Percentiles rank a stretch among this genome's conserved stretches.
phyloP scores from a whole-genome alignment of 2,888 invertebrate genomes.

The Seladonia tumulorum region DNA sequence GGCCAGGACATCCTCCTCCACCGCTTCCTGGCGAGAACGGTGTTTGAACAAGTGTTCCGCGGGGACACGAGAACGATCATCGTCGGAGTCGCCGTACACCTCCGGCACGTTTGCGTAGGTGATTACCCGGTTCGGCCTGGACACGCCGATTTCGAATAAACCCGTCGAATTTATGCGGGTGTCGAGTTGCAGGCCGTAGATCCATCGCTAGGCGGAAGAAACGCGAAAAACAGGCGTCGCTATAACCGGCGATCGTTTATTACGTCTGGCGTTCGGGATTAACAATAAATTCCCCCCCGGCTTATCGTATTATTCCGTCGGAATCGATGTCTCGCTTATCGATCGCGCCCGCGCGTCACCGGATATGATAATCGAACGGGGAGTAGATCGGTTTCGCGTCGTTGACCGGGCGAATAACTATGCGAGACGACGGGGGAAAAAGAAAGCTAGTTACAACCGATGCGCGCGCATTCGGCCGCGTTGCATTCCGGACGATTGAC shows the following conservation, averaged over 20 bases:
- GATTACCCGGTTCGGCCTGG: slow-evolving; percentile 16
- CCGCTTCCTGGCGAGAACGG: background rate
- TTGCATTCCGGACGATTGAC: slow-evolving; percentile 71
- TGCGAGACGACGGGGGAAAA: background rate
- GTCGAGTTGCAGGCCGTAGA: slow-evolving; percentile 34
- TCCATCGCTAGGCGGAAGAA: slow-evolving; percentile 13
- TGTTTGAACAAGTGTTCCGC: slow-evolving; percentile 25
- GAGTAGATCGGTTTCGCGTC: slow-evolving; percentile 15
- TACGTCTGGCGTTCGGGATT: slow-evolving; percentile 12
- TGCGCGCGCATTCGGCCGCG: slow-evolving; percentile 25
- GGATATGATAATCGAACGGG: slow-evolving; percentile 31
- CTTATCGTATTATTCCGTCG: slow-evolving; percentile 32
- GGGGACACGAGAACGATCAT: background rate
- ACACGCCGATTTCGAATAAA: slow-evolving; percentile 41
- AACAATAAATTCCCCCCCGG: slow-evolving; percentile 44
- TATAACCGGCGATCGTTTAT: slow-evolving; percentile 30
- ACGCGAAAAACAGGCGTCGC: background rate
- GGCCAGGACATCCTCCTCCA: background rate
- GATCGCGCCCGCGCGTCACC: background rate
- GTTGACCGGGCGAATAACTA: background rate
- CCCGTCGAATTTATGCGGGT: slow-evolving; percentile 37
- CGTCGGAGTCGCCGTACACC: background rate
- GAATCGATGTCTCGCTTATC: slow-evolving; percentile 18
- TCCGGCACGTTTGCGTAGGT: slow-evolving; percentile 37
- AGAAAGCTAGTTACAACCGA: background rate